phyloP scores from a whole-genome alignment of 2,797 vertebrate species.

The Mus spretus region DNA sequence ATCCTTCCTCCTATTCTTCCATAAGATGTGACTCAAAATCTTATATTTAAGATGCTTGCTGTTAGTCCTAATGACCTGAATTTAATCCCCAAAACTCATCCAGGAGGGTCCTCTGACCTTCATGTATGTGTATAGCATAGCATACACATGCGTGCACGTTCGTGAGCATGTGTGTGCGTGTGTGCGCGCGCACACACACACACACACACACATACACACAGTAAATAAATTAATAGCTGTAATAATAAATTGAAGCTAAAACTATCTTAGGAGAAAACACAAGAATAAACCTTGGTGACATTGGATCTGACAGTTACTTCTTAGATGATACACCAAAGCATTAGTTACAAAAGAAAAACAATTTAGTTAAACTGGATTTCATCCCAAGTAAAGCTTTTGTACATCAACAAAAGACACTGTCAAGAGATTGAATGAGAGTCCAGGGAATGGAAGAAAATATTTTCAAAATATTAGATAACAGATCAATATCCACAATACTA shows the following conservation, averaged over 20 bases:
- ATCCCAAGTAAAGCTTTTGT: neutral
- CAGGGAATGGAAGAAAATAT: neutral
- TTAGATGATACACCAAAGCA: neutral
- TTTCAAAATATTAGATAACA: neutral
- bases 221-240: neutral
- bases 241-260: neutral
- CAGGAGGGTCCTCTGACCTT: neutral
- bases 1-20: neutral
- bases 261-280: neutral
- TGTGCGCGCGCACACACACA: neutral
- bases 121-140: no score
- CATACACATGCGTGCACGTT: no score
- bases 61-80: neutral
- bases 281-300: neutral
- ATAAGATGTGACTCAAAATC: neutral
- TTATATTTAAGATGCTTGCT: neutral
- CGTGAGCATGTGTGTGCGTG: no score
- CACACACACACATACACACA: neutral
- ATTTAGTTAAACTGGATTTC: neutral
- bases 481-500: neutral
- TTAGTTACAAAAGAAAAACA: neutral
- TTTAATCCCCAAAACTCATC: neutral
- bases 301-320: neutral
- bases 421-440: neutral
- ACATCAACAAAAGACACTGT: neutral